Base-by-base conservation (phyloP, 2,113 vertebrate species). In the Speoplatyrhinus poulsoni region DNA sequence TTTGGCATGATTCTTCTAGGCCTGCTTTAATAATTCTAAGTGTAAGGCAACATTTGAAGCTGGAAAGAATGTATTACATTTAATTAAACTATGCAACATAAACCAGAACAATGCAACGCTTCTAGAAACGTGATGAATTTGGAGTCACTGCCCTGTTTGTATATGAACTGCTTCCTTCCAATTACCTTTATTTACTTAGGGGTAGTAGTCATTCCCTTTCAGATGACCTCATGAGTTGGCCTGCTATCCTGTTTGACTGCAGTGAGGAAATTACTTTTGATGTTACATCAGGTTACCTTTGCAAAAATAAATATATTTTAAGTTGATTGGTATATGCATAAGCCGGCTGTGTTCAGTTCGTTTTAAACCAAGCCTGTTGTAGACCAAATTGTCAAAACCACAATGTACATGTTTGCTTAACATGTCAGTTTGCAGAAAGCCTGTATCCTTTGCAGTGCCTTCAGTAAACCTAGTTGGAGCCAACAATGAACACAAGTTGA, bases 1-100 rank as follows among this genome's bases (percentile, higher is more conserved):
- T 80, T 88, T 84, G 82, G 79, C 83, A 85, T 78, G 83, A 73
- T 2, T 17, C 19, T 52, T n/a, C 26, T n/a, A 63, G 65, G 6
- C 6, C 13, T 0, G 9, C 1, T 69, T 52, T 46, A 66, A 53
- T 5, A 3, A 5, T 19, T 60, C 2, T 56, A 4, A 50, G 49
- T 50, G 10, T 33, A 36, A 26, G 2, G 26, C 26, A 26, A 26
- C 26, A 26, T 26, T 1, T 2, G 26, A 26, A 26, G 41, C 73
- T 65, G 60, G 72, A 76, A 82, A 75, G 70, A 63, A 64, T 72
- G 0, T 0, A 62, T 53, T 36, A 48, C 0, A 57, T 64, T 46
- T 81, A 56, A 68, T 46, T 75, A 46, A 2, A 4, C 16, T 46
- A 0, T 9, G 2, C 15, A 60, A 60, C n/a, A 5, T 60, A 41